Evolutionary conservation across 2,113 vertebrate genomes (phyloP).

Genomic region (Onychostruthus taczanowskii): DNA sequence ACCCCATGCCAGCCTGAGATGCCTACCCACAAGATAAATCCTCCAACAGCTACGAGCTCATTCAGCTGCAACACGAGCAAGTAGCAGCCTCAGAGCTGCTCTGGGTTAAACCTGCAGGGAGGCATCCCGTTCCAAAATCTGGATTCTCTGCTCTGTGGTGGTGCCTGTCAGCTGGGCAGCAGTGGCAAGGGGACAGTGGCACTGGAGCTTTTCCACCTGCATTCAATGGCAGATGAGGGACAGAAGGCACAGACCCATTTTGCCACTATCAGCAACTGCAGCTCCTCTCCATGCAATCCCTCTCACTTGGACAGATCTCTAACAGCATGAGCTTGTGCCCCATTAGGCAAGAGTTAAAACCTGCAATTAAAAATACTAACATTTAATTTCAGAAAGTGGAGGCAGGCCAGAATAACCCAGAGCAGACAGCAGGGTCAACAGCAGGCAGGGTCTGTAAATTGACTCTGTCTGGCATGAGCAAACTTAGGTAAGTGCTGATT

Average conservation of each 20-base stretch:
- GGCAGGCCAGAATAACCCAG: background rate
- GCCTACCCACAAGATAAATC: too few species aligned
- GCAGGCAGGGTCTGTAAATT: conserved; percentile 41
- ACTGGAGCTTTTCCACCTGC: background rate
- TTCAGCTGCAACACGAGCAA: background rate
- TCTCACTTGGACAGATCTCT: background rate
- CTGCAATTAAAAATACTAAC: conserved; percentile 26
- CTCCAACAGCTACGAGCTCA: background rate
- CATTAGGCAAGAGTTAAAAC: conserved; percentile 30
- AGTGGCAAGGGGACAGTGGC: background rate
- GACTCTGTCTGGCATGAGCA: conserved; percentile 52
- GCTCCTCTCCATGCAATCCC: rapidly evolving
- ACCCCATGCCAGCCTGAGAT: background rate
- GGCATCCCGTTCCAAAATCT: rapidly evolving
- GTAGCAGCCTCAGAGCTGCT: background rate
- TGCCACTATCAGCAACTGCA: background rate
- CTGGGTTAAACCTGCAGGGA: background rate
- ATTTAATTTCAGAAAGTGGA: conserved; percentile 3
- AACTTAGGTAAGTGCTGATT: conserved; percentile 53
- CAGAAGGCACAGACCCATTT: background rate
- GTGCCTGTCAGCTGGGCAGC: background rate
- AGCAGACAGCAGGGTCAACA: conserved; percentile 60
- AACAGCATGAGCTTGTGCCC: background rate
- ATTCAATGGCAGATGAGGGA: background rate
- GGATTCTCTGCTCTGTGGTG: background rate